A percentile compares a stretch with the other conserved stretches of the same genome.
Evolutionary conservation across 2,888 invertebrate species (phyloP).

Genomic region (Harpalus rubripes): DNA sequence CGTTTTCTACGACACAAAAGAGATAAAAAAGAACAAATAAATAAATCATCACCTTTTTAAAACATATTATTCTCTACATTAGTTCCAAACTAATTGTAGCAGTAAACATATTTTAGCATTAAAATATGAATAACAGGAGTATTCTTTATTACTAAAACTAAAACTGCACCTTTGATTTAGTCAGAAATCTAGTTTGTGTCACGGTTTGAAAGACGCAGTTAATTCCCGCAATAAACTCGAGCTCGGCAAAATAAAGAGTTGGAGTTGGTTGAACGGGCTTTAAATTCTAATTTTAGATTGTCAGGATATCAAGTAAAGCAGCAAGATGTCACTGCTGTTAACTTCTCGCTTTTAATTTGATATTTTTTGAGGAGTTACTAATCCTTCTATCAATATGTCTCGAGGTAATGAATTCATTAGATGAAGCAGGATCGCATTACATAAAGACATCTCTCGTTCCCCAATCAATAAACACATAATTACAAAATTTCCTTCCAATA

Average conservation of each 20-base stretch:
- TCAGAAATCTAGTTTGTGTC: not conserved
- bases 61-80: too few relatives aligned
- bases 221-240: not conserved
- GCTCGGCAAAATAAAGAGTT: not conserved
- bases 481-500: slow-evolving; percentile 52
- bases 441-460: not conserved
- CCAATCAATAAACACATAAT: slow-evolving; percentile 48
- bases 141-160: not conserved
- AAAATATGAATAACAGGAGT: not conserved
- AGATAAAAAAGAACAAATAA: too few relatives aligned
- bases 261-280: not conserved
- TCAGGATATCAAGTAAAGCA: not conserved
- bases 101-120: not conserved
- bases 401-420: slow-evolving; percentile 14
- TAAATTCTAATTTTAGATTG: not conserved
- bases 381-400: not conserved
- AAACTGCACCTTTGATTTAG: not conserved
- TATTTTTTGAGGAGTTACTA: not conserved
- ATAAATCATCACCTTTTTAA: too few relatives aligned
- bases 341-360: not conserved
- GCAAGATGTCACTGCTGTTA: not conserved
- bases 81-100: too few relatives aligned
- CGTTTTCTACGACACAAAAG: too few relatives aligned
- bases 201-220: slow-evolving; percentile 1
- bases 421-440: not conserved